A percentile compares a stretch with the other conserved stretches of the same genome.
Conservation (phyloP, 2,888 invertebrate genomes). For the Ectobius pallidus region DNA sequence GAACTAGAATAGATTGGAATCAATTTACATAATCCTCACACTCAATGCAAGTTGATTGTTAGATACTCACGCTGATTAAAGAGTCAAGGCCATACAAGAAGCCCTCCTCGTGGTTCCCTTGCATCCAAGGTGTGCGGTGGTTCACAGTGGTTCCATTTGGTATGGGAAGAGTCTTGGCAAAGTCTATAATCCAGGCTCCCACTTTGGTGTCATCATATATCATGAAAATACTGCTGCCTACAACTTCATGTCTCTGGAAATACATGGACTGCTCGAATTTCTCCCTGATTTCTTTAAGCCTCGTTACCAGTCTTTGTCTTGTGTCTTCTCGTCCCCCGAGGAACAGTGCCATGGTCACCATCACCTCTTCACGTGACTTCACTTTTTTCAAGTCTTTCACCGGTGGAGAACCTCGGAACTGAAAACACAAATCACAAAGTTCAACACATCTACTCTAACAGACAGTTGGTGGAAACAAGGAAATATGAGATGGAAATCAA, state of each 20-base stretch:
- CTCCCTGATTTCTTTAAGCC: conserved; percentile 76
- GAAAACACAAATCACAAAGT: conserved; percentile 46
- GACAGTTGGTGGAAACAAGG: too few relatives aligned
- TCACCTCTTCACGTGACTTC: conserved; percentile 76
- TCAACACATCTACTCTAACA: too few relatives aligned
- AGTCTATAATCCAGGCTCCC: conserved; percentile 97
- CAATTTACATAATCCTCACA: too few relatives aligned
- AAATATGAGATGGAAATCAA: too few relatives aligned
- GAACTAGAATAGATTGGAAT: too few relatives aligned
- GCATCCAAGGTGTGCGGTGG: conserved; percentile 83
- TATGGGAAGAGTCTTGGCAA: conserved; percentile 87
- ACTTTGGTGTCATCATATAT: conserved; percentile 88
- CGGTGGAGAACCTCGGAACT: conserved; percentile 78
- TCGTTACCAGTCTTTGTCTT: conserved; percentile 70
- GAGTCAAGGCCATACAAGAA: conserved; percentile 91
- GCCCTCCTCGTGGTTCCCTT: conserved; percentile 98
- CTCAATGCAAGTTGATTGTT: too few relatives aligned
- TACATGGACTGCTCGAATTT: conserved; percentile 83
- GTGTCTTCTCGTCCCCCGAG: conserved; percentile 69
- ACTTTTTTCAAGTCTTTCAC: conserved; percentile 89
- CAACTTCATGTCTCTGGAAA: conserved; percentile 89
- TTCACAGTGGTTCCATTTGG: conserved; percentile 69
- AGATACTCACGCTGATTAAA: conserved; percentile 72
- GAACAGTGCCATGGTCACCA: conserved; percentile 76
- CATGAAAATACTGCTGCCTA: conserved; percentile 92